Evolutionary conservation across 2,113 vertebrate genomes (phyloP).

Genomic region (Eptatretus burgeri): DNA sequence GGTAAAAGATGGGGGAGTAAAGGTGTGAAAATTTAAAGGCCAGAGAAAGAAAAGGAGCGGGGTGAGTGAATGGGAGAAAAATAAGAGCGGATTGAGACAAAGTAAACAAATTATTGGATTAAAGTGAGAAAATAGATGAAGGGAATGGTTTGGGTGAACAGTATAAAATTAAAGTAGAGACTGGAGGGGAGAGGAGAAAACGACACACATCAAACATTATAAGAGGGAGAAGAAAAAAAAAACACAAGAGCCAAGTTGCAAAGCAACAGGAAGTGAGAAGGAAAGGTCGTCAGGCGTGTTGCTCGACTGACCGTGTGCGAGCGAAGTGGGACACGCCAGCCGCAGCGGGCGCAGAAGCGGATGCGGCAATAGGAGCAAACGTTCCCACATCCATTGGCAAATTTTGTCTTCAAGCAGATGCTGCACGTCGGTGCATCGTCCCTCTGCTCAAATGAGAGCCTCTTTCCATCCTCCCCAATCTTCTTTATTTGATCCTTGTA

Average conservation of each 20-base stretch:
- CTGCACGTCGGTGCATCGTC: conserved; percentile 87
- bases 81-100: no score
- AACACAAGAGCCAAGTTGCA: neutral
- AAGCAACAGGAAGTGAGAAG: neutral
- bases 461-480: conserved; percentile 64
- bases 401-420: conserved; percentile 93
- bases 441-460: conserved; percentile 64
- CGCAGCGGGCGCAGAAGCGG: conserved; percentile 84
- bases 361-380: conserved; percentile 93
- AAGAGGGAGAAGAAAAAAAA: no score
- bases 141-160: no score
- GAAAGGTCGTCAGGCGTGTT: neutral
- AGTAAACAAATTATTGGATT: no score
- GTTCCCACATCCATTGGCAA: conserved; percentile 82
- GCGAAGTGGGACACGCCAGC: conserved; percentile 71
- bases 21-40: no score
- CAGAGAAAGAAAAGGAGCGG: no score
- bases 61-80: no score
- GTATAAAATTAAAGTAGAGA: no score
- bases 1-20: no score
- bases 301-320: conserved; percentile 74
- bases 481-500: conserved; percentile 92
- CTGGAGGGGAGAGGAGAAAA: no score
- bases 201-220: no score
- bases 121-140: no score